phyloP scores from a whole-genome alignment of 2,888 invertebrate species.

The Piscicola geometra region DNA sequence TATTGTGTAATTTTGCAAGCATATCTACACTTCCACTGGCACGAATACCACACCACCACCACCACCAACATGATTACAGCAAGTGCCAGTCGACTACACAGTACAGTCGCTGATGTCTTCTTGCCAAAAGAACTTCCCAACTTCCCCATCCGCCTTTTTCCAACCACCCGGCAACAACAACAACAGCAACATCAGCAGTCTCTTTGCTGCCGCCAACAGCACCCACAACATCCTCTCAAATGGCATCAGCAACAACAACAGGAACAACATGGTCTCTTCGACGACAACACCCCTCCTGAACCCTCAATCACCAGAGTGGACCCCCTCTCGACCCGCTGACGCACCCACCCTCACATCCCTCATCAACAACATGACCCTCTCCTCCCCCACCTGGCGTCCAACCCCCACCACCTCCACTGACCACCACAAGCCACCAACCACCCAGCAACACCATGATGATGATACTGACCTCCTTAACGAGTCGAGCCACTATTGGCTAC shows the following conservation, averaged over 20 bases:
- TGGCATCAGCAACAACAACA: background rate
- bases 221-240: background rate
- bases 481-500: conserved; percentile 11
- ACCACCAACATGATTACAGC: conserved; percentile 8
- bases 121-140: conserved; percentile 12
- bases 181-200: background rate
- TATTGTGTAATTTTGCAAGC: background rate
- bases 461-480: background rate
- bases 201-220: too few relatives aligned
- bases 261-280: background rate
- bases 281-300: background rate
- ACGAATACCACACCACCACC: background rate
- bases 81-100: conserved; percentile 25
- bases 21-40: too few relatives aligned
- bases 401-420: background rate
- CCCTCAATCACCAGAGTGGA: conserved; percentile 25
- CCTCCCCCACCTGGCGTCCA: background rate
- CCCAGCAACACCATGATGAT: background rate
- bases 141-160: conserved; percentile 5
- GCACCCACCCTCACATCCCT: background rate
- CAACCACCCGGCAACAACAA: conserved; percentile 25
- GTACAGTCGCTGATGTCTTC: conserved; percentile 19
- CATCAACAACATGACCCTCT: background rate
- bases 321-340: background rate
- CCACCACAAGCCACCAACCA: background rate